Base-by-base conservation (phyloP, 1,140 invertebrate species). In the Pachypsylla venusta region DNA sequence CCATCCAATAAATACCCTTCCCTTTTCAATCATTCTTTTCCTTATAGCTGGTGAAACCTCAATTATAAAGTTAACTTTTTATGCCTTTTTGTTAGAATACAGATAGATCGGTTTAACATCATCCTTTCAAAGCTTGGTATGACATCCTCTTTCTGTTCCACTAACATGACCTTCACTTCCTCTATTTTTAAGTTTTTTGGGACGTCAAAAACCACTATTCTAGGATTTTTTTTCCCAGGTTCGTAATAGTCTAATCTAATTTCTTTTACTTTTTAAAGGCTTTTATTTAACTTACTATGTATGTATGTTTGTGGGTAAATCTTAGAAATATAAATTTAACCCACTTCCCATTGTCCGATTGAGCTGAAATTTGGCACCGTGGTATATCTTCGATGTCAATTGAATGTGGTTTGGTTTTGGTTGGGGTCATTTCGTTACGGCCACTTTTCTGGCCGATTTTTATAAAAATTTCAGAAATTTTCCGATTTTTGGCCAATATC, bases 1-100 rank as follows among this genome's bases (percentile, higher is more conserved):
- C 53, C 54, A 60, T 14, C 54, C 59, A 25, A 57, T 30, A 30
- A 58, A 60, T 16, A 60, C 13, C 56, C 28, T 56, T 25, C 20
- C 53, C 20, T 30, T 27, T 28, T 56, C 1, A 13, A 26, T 57
- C 22, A 60, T 25, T 58, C 13, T 22, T 12, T 60, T 57, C 22
- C 59, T 56, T 16, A 60, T 25, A 25, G 1, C 19, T 14, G 53
- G 20, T 24, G 59, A 12, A 3, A 60, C 59, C 22, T 60, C 59
- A 14, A 24, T 12, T 3, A 60, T 27, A 12, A 12, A 26, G 10
- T 59, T 59, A 5, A 25, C 20, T 53, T 48, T 48, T 7, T n/a
- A 7, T 10, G 5, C 22, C 4, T 3, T 48, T n/a, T n/a, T 48
- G 4, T 48, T 48, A 7, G 4, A 3, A 48, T 19, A 48, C n/a